Evolutionary conservation across 1,140 invertebrate genomes (phyloP), one percentile per base, ranked within the genome.

Genomic region (Oreohelix idahoensis): DNA sequence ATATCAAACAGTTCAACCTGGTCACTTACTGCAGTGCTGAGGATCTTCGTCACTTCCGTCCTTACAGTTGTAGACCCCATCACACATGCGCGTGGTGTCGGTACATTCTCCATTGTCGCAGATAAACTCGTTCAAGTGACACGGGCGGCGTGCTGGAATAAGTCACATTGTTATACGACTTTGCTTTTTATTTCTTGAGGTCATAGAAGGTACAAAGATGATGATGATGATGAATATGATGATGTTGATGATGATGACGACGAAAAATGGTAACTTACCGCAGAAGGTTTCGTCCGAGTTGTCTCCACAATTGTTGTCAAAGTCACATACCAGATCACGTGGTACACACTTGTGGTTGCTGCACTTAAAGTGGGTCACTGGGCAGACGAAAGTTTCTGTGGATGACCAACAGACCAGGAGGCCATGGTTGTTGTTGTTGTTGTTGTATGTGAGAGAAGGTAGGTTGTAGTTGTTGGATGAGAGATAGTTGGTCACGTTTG

Each of bases 51-150:
- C 92, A 26, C 86, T 87, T 20, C 83, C 85, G 84, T 91, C 89
- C 23, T 85, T 82, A 75, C 90, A 91, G 83, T 91, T 85, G 0
- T 26, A 17, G 20, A 85, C 79, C 0, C 86, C 87, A 86, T 95
- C 94, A 91, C 94, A 95, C 85, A 92, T 92, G 93, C 94, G 94
- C 90, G 92, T 93, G 79, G 92, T 93, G 20, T 94, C 94, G 83
- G 95, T 94, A 87, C 95, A 94, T 84, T 96, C 96, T 0, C 81
- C 85, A 63, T 88, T 88, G 70, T 86, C 81, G 82, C 89, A 90
- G 23, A 74, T 53, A 73, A 89, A 91, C 77, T 88, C 84, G 5
- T 63, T 76, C 20, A 38, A n/a, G 29, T 32, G 74, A 42, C 86
- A 87, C 0, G 66, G 0, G 23, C 86, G 78, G 23, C 74, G 73